Conservation (phyloP, 2,888 invertebrate genomes). For the Idaea straminata region DNA sequence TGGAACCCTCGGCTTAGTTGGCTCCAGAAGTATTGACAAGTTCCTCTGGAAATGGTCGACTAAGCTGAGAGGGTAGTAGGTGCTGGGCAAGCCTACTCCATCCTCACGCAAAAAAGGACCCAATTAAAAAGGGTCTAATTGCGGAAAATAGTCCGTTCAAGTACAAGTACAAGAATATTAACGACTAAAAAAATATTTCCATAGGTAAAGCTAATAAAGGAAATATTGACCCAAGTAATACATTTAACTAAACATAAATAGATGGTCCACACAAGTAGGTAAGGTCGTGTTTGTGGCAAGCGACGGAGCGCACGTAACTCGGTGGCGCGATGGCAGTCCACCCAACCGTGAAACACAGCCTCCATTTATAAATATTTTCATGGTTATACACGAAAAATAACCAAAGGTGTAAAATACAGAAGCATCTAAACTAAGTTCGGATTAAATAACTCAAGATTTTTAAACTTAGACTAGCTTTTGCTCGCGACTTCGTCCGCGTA, state of each 20-base stretch:
- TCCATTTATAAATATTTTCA: constrained; percentile 53
- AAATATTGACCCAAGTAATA: background rate
- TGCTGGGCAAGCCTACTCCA: too few relatives aligned
- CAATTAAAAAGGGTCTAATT: too few relatives aligned
- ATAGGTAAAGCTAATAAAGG: background rate
- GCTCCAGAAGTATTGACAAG: too few relatives aligned
- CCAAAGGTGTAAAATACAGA: constrained; percentile 9
- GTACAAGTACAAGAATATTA: background rate
- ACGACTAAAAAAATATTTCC: background rate
- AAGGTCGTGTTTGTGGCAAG: constrained; percentile 22
- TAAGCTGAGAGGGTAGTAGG: too few relatives aligned
- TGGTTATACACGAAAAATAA: constrained; percentile 19
- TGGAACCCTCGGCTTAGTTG: too few relatives aligned
- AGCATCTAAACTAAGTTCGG: constrained; percentile 7
- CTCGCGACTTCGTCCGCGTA: too few relatives aligned
- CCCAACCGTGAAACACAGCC: constrained; percentile 54
- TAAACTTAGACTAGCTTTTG: too few relatives aligned
- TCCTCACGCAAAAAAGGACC: too few relatives aligned
- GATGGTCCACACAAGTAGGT: background rate
- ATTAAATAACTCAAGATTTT: too few relatives aligned
- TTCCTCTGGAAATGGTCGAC: too few relatives aligned
- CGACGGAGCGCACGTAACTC: constrained; percentile 59
- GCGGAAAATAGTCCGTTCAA: too few relatives aligned
- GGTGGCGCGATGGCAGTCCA: constrained; percentile 34
- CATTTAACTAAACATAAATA: constrained; percentile 7